Percentiles rank a stretch among this genome's conserved stretches.
These are phyloP conservation scores for Chloebia gouldiae DNA, from an alignment of 2,113 vertebrate species.

Conservation along the genomic window DNA sequence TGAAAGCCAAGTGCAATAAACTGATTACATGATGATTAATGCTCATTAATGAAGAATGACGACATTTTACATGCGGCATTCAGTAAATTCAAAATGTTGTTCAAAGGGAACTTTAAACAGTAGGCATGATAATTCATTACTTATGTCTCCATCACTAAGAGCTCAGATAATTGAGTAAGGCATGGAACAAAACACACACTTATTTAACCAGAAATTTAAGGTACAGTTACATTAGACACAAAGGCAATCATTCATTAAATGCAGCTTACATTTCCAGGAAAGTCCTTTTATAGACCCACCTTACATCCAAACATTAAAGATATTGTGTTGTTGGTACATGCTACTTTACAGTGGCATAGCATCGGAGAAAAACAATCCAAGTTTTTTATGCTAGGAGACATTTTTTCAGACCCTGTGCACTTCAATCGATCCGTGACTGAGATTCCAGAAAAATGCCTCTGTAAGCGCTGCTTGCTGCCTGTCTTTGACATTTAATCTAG, in stretches of 20 bases:
- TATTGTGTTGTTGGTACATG: constrained; percentile 85
- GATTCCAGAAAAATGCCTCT: constrained; percentile 76
- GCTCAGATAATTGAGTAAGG: background rate
- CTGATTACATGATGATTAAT: constrained; percentile 60
- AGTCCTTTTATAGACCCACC: constrained; percentile 77
- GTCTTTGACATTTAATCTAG: constrained; percentile 84
- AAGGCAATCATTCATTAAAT: constrained; percentile 35
- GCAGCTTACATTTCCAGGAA: constrained; percentile 45
- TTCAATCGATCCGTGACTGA: constrained; percentile 71
- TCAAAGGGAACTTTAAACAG: constrained; percentile 19
- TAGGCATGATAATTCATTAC: constrained; percentile 25
- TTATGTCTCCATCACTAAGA: constrained; percentile 21
- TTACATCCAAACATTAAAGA: constrained; percentile 92
- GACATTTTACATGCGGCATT: constrained; percentile 37
- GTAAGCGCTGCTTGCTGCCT: constrained; percentile 76
- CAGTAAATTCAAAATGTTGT: constrained; percentile 28
- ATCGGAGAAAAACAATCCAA: constrained; percentile 86
- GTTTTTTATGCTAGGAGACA: constrained; percentile 82
- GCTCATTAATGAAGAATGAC: constrained; percentile 52
- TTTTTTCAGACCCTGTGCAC: constrained; percentile 78
- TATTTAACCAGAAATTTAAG: constrained; percentile 24
- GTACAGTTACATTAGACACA: background rate
- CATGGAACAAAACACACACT: constrained; percentile 30
- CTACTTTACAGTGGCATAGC: constrained; percentile 90
- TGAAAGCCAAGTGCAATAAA: constrained; percentile 57